phyloP scores from a whole-genome alignment of 2,113 vertebrate species.

The Hiodon alosoides region DNA sequence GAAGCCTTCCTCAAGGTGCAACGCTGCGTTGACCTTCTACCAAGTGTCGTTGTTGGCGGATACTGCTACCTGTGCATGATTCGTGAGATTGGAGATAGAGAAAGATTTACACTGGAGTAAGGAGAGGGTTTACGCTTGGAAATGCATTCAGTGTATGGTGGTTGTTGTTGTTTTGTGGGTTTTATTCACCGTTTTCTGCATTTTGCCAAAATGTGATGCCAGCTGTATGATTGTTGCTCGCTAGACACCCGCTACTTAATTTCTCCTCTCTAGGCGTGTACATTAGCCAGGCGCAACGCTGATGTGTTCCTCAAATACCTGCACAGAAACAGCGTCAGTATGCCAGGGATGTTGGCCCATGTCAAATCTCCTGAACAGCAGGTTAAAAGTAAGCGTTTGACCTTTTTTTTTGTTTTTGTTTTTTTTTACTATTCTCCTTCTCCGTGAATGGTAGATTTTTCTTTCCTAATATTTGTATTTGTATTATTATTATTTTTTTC shows the following conservation, averaged over 20 bases:
- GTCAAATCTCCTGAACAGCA: conserved; percentile 96
- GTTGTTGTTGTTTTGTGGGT: not conserved
- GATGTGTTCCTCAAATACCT: conserved; percentile 98
- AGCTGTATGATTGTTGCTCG: not conserved
- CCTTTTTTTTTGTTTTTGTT: not conserved
- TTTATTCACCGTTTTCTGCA: not conserved
- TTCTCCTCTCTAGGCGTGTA: conserved; percentile 75
- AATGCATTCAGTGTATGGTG: too few species aligned
- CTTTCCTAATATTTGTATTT: too few species aligned
- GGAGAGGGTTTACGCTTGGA: too few species aligned
- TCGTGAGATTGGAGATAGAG: too few species aligned
- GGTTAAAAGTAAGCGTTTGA: conserved; percentile 85
- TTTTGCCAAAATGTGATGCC: not conserved
- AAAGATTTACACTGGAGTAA: too few species aligned
- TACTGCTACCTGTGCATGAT: too few species aligned
- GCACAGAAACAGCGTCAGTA: conserved; percentile 97
- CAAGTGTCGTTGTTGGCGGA: too few species aligned
- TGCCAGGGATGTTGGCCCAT: conserved; percentile 96
- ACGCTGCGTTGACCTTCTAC: not conserved
- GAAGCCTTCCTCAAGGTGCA: conserved; percentile 94
- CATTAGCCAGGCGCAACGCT: conserved; percentile 87
- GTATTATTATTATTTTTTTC: too few species aligned
- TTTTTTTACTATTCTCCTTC: not conserved
- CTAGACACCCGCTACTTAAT: not conserved
- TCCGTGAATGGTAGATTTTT: not conserved